These are phyloP conservation scores for Diarsia mendica DNA, from an alignment of 2,888 invertebrate species.

Conservation along the genomic window DNA sequence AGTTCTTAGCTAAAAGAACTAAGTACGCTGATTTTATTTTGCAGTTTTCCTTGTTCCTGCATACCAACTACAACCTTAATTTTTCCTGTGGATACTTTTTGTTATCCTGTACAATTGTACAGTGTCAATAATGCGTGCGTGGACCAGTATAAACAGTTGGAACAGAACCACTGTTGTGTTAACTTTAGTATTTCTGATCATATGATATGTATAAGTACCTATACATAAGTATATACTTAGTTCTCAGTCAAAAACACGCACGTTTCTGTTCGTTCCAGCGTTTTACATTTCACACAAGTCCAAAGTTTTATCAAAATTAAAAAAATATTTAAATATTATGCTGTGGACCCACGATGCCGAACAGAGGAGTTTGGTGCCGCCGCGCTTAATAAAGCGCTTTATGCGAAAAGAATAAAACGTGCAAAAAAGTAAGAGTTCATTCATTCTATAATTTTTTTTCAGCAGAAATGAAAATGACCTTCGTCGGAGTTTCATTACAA, in stretches of 20 bases:
- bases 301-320: not conserved
- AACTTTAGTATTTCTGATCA: not conserved
- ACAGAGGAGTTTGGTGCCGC: conserved; percentile 17
- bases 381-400: conserved; percentile 27
- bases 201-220: not conserved
- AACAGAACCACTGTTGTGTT: not conserved
- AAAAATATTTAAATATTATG: conserved; percentile 6
- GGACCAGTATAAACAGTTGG: not conserved
- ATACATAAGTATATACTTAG: not conserved
- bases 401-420: conserved; percentile 24
- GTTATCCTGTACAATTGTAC: not conserved
- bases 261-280: not conserved
- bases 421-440: conserved; percentile 33
- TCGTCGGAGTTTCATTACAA: conserved; percentile 51
- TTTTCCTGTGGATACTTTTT: not conserved
- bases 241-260: not conserved
- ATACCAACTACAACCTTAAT: not conserved
- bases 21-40: not conserved
- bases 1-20: not conserved
- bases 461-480: conserved; percentile 50
- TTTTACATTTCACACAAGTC: not conserved
- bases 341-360: not conserved
- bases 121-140: not conserved
- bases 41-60: not conserved
- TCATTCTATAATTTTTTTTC: conserved; percentile 28